Conservation (phyloP, 2,888 invertebrate genomes). For the Hypercompe scribonia region DNA sequence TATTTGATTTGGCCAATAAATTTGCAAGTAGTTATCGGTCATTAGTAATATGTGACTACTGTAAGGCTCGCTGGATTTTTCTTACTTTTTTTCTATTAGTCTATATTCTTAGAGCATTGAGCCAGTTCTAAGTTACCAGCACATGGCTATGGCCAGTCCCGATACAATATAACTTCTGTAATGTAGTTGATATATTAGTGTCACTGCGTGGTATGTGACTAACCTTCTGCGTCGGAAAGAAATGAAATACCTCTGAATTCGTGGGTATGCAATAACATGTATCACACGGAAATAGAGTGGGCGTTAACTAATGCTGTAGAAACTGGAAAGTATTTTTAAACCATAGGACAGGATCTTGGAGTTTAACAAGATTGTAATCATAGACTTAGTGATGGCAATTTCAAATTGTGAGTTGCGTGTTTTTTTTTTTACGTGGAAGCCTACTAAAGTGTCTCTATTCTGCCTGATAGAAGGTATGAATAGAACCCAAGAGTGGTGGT, state of each 20-base stretch:
- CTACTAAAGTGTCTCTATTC: too few species aligned
- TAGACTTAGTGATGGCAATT: neutral
- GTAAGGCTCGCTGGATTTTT: too few species aligned
- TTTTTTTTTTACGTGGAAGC: too few species aligned
- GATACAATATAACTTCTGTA: neutral
- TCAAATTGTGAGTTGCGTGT: neutral
- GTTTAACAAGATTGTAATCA: neutral
- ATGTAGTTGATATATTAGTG: neutral
- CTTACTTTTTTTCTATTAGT: too few species aligned
- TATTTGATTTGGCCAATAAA: too few species aligned
- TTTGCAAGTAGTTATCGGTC: too few species aligned
- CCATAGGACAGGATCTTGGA: neutral
- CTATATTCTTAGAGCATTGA: too few species aligned
- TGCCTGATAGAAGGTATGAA: too few species aligned
- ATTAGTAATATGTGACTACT: too few species aligned
- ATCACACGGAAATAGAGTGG: neutral
- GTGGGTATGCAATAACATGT: neutral
- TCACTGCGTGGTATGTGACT: neutral
- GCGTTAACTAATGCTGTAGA: neutral
- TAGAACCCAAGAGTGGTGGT: too few species aligned
- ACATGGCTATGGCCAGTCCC: neutral
- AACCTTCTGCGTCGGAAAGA: neutral
- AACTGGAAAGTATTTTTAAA: neutral
- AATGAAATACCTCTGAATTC: neutral
- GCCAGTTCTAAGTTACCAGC: too few species aligned